Base-by-base conservation (phyloP, 1,140 invertebrate genomes). In the Rhysida immarginata region DNA sequence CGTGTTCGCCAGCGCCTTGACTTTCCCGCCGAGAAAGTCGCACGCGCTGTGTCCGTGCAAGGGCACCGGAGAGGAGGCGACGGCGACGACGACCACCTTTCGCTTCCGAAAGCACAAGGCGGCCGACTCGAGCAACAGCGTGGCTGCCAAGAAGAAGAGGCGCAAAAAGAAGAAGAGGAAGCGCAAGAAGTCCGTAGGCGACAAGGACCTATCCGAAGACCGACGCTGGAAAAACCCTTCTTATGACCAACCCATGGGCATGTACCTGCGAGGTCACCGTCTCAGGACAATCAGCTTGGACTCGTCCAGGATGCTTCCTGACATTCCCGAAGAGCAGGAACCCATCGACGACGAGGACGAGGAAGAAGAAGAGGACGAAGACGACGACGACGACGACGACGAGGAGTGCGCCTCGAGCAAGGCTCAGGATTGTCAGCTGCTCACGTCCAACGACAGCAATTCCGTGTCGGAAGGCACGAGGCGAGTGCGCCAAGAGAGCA, bases 1-100 rank as follows among this genome's bases (percentile, higher is more conserved):
- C 65, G 82, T 86, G 0, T 83, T 84, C 76, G 81, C 87, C 0
- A 83, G 83, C 5, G 83, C 82, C 0, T 78, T 80, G 25, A 76
- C 86, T 0, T 85, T 83, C 62, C 74, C 81, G 45, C 86, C 86
- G 5, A 23, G 44, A 46, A 16, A 16, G n/a, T n/a, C n/a, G n/a
- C n/a, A n/a, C n/a, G n/a, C n/a, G n/a, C n/a, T n/a, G n/a, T n/a
- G n/a, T n/a, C n/a, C n/a, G n/a, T n/a, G n/a, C n/a, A n/a, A n/a
- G n/a, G n/a, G n/a, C n/a, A n/a, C n/a, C n/a, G n/a, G n/a, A n/a
- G n/a, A n/a, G n/a, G n/a, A n/a, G n/a, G n/a, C n/a, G n/a, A n/a
- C n/a, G n/a, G n/a, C n/a, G n/a, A n/a, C n/a, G n/a, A n/a, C n/a
- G n/a, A n/a, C n/a, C n/a, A n/a, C n/a, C n/a, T n/a, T n/a, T n/a